Base-by-base conservation (phyloP, 2,113 vertebrate species). In the Calidris pygmaea region DNA sequence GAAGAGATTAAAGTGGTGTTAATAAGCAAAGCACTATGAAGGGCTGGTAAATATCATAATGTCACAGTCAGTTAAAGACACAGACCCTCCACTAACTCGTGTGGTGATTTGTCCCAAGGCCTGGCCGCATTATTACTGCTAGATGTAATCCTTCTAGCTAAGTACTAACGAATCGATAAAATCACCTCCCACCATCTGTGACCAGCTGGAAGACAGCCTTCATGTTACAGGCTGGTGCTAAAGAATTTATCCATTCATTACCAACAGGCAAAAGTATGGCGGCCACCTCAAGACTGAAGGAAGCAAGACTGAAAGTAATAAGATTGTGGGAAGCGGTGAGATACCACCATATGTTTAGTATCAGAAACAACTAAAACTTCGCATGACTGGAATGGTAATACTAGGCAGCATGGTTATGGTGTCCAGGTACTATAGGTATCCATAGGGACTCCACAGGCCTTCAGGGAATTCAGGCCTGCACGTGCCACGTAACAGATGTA, bases 1-100 rank as follows among this genome's bases (percentile, higher is more conserved):
- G 83, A 92, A 85, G 70, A 95, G 93, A 97, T 97, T 95, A 93
- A 86, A 87, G 37, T 89, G 60, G 48, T 91, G 95, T 89, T 97
- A 96, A 94, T 91, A 96, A 93, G 89, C 74, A 89, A 96, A 95
- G 66, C 60, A 48, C 70, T 85, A 56, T 15, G 70, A 87, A 93
- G 58, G 71, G 43, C 65, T 93, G 70, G 79, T 94, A 89, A 92
- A 87, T 90, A 95, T 45, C 75, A 55, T 90, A 84, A 74, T 81
- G 76, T 78, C 73, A 76, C 53, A 75, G 56, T 86, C 77, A 53
- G 86, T 87, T 95, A 89, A 92, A 92, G 89, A 85, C 58, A 92
- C 66, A 87, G 71, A 60, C 86, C 32, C 62, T 94, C 30, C 1
- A 4, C 65, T 90, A 65, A 78, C 35, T 95, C 0, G 0, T 35